phyloP scores from a whole-genome alignment of 2,113 vertebrate genomes.

The Tapirus terrestris region DNA sequence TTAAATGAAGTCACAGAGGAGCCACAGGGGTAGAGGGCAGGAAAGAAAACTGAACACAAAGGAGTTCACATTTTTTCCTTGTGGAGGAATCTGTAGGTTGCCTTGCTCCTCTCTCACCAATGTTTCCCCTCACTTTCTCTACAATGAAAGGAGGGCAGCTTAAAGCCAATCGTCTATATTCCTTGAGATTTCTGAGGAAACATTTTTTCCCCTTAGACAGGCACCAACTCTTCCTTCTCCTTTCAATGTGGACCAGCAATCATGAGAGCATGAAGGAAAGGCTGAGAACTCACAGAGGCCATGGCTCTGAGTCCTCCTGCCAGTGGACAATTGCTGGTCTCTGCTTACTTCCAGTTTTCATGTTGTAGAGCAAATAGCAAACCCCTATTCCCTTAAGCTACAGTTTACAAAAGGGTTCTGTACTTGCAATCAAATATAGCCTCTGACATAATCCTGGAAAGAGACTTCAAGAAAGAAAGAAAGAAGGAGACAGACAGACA shows the following conservation, averaged over 20 bases:
- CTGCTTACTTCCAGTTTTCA: not conserved
- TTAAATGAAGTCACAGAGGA: not conserved
- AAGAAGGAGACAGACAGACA: not conserved
- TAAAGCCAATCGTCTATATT: not conserved
- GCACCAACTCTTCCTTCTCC: not conserved
- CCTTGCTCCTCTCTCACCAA: not conserved
- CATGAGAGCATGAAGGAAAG: not conserved
- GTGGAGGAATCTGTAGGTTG: accelerated
- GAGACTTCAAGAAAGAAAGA: not conserved
- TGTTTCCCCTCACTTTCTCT: not conserved
- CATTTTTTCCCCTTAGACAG: not conserved
- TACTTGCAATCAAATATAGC: not conserved
- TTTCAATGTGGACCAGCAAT: not conserved
- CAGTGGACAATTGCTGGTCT: not conserved
- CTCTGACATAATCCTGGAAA: not conserved
- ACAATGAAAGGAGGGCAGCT: not conserved
- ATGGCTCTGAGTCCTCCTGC: not conserved
- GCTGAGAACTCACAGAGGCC: not conserved
- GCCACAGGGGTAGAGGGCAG: accelerated
- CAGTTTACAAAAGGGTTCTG: not conserved
- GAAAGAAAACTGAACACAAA: not conserved
- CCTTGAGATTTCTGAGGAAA: not conserved
- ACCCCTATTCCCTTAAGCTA: not conserved
- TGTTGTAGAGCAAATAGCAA: not conserved
- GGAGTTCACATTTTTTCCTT: not conserved